A percentile compares a stretch with the other conserved stretches of the same genome.
Conservation (phyloP, 2,797 vertebrate genomes). For the Gastrophryne carolinensis region DNA sequence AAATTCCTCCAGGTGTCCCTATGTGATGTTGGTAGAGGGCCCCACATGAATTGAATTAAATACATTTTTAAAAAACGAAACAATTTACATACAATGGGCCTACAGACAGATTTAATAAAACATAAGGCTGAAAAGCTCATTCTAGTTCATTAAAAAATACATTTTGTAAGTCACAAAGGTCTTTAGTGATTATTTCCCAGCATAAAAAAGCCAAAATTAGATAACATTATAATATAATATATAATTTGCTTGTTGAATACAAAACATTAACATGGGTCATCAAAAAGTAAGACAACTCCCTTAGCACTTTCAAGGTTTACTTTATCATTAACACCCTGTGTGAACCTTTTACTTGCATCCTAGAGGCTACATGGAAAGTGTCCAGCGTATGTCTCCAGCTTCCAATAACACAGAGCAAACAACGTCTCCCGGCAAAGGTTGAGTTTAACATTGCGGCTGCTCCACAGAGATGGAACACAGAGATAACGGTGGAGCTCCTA, state of each 20-base stretch:
- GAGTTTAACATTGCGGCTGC: slow-evolving; percentile 68
- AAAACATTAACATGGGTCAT: neutral
- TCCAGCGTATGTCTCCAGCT: slow-evolving; percentile 55
- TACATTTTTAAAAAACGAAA: too few species aligned
- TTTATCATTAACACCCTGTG: slow-evolving; percentile 55
- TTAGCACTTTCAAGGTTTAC: slow-evolving; percentile 19
- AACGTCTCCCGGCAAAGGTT: slow-evolving; percentile 69
- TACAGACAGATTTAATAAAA: too few species aligned
- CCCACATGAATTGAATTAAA: too few species aligned
- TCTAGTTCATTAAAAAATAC: too few species aligned
- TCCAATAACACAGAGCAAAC: slow-evolving; percentile 67
- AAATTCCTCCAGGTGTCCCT: too few species aligned
- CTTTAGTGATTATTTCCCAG: neutral
- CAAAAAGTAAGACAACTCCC: neutral
- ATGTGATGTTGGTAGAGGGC: too few species aligned
- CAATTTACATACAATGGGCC: too few species aligned
- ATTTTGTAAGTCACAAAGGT: too few species aligned
- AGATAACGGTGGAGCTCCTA: slow-evolving; percentile 75
- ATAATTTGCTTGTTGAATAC: neutral
- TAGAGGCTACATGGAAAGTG: slow-evolving; percentile 37
- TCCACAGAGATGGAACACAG: slow-evolving; percentile 73
- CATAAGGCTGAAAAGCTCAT: too few species aligned
- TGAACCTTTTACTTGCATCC: slow-evolving; percentile 54
- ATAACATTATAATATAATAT: neutral
- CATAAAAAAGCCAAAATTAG: neutral